A percentile compares a stretch with the other conserved stretches of the same genome.
These are phyloP conservation scores for Adela reaumurella DNA, from an alignment of 2,888 invertebrate species.

Conservation along the genomic window DNA sequence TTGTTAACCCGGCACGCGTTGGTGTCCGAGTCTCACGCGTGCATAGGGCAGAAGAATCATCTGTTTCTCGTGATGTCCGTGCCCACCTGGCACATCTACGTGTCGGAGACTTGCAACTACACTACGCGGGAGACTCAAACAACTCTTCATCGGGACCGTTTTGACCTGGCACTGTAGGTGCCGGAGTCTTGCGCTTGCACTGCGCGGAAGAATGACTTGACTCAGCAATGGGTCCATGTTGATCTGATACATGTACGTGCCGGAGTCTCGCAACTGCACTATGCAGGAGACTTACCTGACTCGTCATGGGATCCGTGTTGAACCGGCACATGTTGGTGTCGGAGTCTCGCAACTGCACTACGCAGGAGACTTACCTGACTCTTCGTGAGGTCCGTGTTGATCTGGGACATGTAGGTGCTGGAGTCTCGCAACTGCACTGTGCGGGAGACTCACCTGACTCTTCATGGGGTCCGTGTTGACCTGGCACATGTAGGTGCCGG, in stretches of 20 bases:
- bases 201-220: no score
- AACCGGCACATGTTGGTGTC: constrained; percentile 96
- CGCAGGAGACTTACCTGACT: constrained; percentile 85
- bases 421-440: constrained; percentile 85
- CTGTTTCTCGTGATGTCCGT: no score
- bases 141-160: constrained; percentile 86
- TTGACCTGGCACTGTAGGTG: constrained; percentile 92
- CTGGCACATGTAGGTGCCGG: constrained; percentile 93
- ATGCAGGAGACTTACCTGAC: constrained; percentile 58
- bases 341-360: constrained; percentile 85
- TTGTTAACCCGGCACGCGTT: constrained; percentile 91
- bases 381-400: constrained; percentile 88
- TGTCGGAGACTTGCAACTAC: constrained; percentile 80
- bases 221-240: no score
- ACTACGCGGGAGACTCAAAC: constrained; percentile 67
- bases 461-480: constrained; percentile 90
- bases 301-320: constrained; percentile 87
- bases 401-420: constrained; percentile 93
- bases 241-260: constrained; percentile 90
- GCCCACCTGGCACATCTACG: constrained; percentile 90
- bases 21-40: no score
- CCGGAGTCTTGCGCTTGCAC: constrained; percentile 90
- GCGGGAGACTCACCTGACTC: constrained; percentile 62
- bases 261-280: constrained; percentile 20
- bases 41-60: no score